Evolutionary conservation across 2,888 invertebrate species (phyloP), one percentile per base, ranked within the genome.

Genomic region (Cecidostiba fungosa): DNA sequence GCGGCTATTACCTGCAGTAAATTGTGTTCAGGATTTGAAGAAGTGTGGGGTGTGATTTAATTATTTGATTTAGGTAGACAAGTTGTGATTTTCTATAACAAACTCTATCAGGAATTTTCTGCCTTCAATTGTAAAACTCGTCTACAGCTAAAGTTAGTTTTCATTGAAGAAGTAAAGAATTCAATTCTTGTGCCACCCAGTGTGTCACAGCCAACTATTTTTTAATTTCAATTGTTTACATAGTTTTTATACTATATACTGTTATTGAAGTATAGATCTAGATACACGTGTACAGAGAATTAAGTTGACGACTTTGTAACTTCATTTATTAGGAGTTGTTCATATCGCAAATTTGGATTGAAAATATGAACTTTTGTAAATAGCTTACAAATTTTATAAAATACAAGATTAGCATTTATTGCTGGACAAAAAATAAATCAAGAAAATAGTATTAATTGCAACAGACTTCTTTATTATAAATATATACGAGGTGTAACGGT

Each of bases 1-100:
- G 99, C 98, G 32, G 99, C 99, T 14, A 94, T 99, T 84, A 97
- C 99, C 0, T 99, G 99, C 94, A 96, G 98, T 36, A 99, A 99
- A 94, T 93, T 99, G 77, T 99, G 98, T 94, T 96, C 96, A 76
- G 98, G 98, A 3, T 99, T 99, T 94, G 99, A 99, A 94, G 98
- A 99, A 94, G 96, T 95, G 39, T 99, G 99, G 99, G 95, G 95
- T 88, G 95, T 98, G 85, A 76, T 90, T 69, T 92, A 89, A 82
- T 23, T 72, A 26, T 74, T 36, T 59, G 14, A 80, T n/a, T 74
- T 43, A 32, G 72, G 77, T 14, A 14, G 62, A 3, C 23, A 43
- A 23, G 29, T 70, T 70, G 4, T 14, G 29, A 12, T 32, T 69
- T 32, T 69, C 5, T 29, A 50, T 16, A 39, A 3, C 32, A 32